Conservation (phyloP, 2,888 invertebrate species). For the Trichopoda pennipes region DNA sequence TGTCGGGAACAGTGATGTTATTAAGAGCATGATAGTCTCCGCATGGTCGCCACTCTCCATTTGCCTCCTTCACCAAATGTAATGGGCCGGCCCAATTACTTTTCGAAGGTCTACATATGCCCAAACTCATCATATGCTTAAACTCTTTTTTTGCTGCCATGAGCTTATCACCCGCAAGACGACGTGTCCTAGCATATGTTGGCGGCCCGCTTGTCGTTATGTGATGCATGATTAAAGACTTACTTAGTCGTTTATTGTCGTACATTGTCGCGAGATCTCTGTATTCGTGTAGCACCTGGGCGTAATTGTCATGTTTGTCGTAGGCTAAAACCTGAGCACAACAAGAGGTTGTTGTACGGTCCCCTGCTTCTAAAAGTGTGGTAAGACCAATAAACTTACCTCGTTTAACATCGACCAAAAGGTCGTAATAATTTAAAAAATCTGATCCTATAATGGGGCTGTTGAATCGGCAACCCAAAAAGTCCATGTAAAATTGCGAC, state of each 20-base stretch:
- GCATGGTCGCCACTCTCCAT: neutral
- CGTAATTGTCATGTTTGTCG: slow-evolving; percentile 24
- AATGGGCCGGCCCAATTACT: neutral
- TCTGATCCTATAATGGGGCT: too few relatives aligned
- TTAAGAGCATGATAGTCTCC: too few relatives aligned
- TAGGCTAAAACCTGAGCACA: too few relatives aligned
- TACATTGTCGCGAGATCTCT: neutral
- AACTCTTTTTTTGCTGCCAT: neutral
- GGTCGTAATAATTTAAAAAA: too few relatives aligned
- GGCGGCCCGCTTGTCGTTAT: slow-evolving; percentile 17
- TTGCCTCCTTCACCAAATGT: neutral
- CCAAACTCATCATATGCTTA: neutral
- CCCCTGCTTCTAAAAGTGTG: too few relatives aligned
- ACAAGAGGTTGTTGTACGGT: too few relatives aligned
- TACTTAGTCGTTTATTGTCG: neutral
- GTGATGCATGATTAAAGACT: neutral
- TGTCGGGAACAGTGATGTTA: too few relatives aligned
- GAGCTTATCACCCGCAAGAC: too few relatives aligned
- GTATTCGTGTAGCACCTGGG: neutral
- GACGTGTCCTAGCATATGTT: neutral
- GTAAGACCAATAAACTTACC: too few relatives aligned
- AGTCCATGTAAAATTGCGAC: too few relatives aligned
- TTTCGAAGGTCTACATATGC: neutral
- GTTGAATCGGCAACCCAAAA: too few relatives aligned
- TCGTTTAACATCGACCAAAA: too few relatives aligned